Percentiles rank a stretch among this genome's conserved stretches.
These are phyloP conservation scores for Setophaga coronata DNA, from an alignment of 2,113 vertebrate genomes.

Conservation along the genomic window DNA sequence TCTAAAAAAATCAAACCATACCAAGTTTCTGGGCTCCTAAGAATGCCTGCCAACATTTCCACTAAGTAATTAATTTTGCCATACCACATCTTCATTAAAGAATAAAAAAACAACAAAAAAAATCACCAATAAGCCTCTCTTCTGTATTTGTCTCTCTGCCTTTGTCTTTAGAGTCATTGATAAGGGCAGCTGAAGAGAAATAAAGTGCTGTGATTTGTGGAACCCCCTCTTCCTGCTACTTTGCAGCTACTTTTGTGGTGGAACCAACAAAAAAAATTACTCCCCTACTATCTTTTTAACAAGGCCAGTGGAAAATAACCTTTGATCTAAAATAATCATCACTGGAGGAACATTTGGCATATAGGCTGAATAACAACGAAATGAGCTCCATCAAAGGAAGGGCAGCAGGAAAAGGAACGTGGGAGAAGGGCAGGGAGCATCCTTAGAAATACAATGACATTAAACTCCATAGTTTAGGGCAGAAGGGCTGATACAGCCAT, in stretches of 20 bases:
- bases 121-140: neutral
- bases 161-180: neutral
- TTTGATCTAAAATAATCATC: neutral
- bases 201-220: neutral
- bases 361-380: neutral
- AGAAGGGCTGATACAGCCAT: neutral
- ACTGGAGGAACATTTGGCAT: neutral
- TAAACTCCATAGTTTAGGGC: neutral
- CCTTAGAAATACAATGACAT: neutral
- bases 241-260: neutral
- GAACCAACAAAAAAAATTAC: neutral
- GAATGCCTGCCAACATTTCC: neutral
- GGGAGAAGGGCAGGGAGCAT: neutral
- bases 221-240: neutral
- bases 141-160: neutral
- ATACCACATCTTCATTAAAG: neutral
- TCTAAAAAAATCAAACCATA: neutral
- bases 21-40: neutral
- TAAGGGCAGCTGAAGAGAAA: neutral
- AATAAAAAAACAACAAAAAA: neutral
- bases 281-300: neutral
- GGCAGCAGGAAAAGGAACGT: neutral
- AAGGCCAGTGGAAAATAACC: neutral
- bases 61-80: neutral
- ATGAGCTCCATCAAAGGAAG: conserved; percentile 19